These are phyloP conservation scores for Pagrus major DNA, from an alignment of 2,113 vertebrate genomes.

Conservation along the genomic window DNA sequence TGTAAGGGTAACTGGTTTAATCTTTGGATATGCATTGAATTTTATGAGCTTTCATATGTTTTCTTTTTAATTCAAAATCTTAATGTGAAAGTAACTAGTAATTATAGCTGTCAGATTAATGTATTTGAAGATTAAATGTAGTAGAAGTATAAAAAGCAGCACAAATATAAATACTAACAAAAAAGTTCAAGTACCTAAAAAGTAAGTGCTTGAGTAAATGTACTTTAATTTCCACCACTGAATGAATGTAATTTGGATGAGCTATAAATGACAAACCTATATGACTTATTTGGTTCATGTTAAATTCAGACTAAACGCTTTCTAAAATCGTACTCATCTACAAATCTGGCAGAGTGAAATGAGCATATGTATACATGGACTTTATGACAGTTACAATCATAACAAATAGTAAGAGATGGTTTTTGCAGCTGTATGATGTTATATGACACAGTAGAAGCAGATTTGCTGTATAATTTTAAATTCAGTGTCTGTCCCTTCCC, in stretches of 20 bases:
- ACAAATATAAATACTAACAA: too few relatives aligned
- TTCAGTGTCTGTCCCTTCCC: background rate
- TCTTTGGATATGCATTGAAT: background rate
- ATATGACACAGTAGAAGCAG: background rate
- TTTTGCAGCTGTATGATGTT: background rate
- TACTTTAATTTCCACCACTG: background rate
- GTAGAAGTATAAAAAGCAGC: too few relatives aligned
- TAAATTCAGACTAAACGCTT: background rate
- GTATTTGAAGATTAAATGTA: too few relatives aligned
- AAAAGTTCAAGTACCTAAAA: too few relatives aligned
- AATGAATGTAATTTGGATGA: background rate
- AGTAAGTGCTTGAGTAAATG: background rate
- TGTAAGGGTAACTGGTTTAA: too few relatives aligned
- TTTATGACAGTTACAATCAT: background rate
- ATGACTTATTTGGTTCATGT: background rate
- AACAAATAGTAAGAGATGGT: background rate
- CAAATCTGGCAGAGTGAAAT: background rate
- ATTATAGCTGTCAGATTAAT: too few relatives aligned
- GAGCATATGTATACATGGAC: background rate
- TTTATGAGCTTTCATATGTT: too few relatives aligned
- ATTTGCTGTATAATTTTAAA: conserved; percentile 2
- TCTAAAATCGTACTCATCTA: conserved; percentile 1
- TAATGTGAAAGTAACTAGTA: too few relatives aligned
- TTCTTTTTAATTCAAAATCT: too few relatives aligned
- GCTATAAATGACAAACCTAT: background rate